Conservation (phyloP, 2,797 vertebrate species). For the Pterois miles region DNA sequence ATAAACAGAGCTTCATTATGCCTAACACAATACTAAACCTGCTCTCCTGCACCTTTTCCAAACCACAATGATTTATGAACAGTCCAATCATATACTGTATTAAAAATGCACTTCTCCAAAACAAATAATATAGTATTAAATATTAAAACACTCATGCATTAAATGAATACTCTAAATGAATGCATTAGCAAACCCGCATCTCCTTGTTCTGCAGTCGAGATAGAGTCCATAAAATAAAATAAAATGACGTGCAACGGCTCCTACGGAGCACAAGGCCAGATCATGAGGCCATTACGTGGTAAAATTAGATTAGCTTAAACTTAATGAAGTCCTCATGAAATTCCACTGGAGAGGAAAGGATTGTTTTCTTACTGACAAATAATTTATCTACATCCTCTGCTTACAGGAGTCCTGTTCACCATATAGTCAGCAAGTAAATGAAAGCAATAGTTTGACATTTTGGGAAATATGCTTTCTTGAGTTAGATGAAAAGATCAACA, state of each 20-base stretch:
- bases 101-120: background rate
- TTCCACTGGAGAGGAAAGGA: slow-evolving; percentile 34
- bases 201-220: slow-evolving; percentile 35
- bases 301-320: slow-evolving; percentile 63
- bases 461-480: background rate
- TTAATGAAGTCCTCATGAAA: slow-evolving; percentile 56
- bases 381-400: slow-evolving; percentile 28
- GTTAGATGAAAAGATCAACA: background rate
- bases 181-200: background rate
- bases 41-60: background rate
- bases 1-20: background rate
- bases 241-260: slow-evolving; percentile 46
- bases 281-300: slow-evolving; percentile 57
- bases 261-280: slow-evolving; percentile 7
- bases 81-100: background rate
- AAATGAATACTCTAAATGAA: slow-evolving; percentile 18
- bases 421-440: slow-evolving; percentile 1
- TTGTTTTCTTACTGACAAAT: slow-evolving; percentile 23
- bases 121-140: background rate
- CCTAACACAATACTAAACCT: background rate
- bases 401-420: slow-evolving; percentile 29
- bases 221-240: slow-evolving; percentile 45
- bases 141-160: slow-evolving; percentile 4
- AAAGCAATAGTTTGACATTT: background rate
- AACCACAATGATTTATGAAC: background rate